A percentile compares a stretch with the other conserved stretches of the same genome.
Evolutionary conservation across 35 echinoderm and acorn worm species (phyloP).

Genomic region (Stichopus chloronotus): DNA sequence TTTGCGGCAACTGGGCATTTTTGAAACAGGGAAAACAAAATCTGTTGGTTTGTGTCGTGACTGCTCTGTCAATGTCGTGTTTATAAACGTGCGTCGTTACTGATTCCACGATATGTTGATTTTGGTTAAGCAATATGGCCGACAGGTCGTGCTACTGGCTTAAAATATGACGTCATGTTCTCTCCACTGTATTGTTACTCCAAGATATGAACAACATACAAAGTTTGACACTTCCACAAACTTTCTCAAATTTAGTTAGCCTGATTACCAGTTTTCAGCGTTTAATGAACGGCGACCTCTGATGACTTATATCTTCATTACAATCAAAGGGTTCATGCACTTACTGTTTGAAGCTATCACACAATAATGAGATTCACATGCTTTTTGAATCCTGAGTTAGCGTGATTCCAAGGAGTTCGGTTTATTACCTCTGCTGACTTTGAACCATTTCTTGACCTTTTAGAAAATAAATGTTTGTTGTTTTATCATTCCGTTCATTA

Average conservation of each 20-base stretch:
- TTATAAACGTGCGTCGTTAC: background rate
- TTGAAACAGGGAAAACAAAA: constrained; percentile 1
- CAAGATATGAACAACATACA: background rate
- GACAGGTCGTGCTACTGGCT: background rate
- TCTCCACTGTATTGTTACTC: constrained; percentile 1
- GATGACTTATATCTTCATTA: background rate
- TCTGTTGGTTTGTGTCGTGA: background rate
- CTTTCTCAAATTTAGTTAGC: background rate
- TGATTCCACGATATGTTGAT: background rate
- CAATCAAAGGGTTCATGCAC: background rate
- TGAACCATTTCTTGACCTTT: constrained; percentile 6
- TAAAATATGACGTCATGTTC: background rate
- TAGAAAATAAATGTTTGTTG: background rate
- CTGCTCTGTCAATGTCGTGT: background rate
- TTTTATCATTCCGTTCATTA: background rate
- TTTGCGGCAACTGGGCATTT: background rate
- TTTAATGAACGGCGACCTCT: background rate
- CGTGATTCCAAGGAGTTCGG: background rate
- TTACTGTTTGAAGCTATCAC: background rate
- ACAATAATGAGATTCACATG: background rate
- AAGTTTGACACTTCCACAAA: background rate
- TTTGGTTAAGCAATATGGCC: background rate
- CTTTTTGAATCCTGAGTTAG: background rate
- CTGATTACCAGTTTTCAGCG: background rate
- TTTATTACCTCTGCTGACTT: constrained; percentile 5